These are phyloP conservation scores for Diadumene lineata DNA, from an alignment of 92 coral and sea anemone genomes.

Conservation along the genomic window DNA sequence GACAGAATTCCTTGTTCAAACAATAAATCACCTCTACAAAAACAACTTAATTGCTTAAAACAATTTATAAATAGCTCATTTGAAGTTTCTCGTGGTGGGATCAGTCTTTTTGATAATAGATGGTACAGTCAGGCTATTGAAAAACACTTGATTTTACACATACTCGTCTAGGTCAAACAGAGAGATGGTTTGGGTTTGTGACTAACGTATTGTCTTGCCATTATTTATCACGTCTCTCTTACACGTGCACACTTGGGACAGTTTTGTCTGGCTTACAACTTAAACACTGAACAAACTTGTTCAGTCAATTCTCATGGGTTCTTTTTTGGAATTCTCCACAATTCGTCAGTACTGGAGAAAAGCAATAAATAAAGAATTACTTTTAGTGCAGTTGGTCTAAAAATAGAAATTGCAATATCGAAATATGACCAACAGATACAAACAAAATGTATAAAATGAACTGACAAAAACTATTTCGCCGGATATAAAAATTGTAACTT, in stretches of 20 bases:
- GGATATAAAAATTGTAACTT: too few species aligned
- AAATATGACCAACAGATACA: too few species aligned
- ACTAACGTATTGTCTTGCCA: neutral
- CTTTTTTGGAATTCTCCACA: too few species aligned
- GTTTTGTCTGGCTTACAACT: neutral
- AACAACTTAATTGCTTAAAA: constrained; percentile 1
- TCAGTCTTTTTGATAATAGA: neutral
- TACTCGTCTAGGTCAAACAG: neutral
- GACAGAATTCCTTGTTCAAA: neutral
- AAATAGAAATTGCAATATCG: too few species aligned
- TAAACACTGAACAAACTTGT: neutral
- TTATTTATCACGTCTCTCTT: neutral
- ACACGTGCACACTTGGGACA: neutral
- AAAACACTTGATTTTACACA: neutral
- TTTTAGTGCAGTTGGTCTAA: too few species aligned
- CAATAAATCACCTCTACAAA: neutral
- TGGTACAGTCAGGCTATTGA: neutral
- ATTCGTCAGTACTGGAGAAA: too few species aligned
- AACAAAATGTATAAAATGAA: too few species aligned
- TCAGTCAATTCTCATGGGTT: too few species aligned
- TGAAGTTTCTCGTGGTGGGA: neutral
- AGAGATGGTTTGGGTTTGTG: neutral
- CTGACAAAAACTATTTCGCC: too few species aligned
- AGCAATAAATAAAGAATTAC: too few species aligned
- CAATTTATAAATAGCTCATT: neutral